phyloP scores from a whole-genome alignment of 2,113 vertebrate species.

The Leucoraja erinaceus region DNA sequence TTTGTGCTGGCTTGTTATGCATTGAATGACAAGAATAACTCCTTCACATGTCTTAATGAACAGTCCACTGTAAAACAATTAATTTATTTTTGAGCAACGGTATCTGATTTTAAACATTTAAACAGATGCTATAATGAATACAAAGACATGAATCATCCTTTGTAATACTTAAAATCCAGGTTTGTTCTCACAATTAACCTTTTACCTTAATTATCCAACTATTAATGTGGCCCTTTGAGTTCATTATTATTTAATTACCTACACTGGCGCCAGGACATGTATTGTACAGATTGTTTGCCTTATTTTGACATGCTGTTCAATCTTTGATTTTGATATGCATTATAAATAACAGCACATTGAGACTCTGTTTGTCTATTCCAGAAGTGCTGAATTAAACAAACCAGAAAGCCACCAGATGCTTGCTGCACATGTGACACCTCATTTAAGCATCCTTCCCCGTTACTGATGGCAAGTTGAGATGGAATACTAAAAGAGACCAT shows the following conservation, averaged over 20 bases:
- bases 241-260: conserved; percentile 36
- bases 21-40: neutral
- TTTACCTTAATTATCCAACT: conserved; percentile 12
- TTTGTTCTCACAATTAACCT: neutral
- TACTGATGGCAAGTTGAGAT: conserved; percentile 29
- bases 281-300: conserved; percentile 33
- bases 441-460: conserved; percentile 22
- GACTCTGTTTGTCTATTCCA: conserved; percentile 32
- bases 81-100: neutral
- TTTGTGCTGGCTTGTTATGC: neutral
- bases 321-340: conserved; percentile 33
- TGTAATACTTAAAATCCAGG: neutral
- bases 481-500: conserved; percentile 35
- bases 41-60: neutral
- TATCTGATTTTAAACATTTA: neutral
- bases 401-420: conserved; percentile 31
- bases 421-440: conserved; percentile 18
- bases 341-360: conserved; percentile 25
- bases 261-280: neutral
- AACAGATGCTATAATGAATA: neutral
- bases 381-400: conserved; percentile 31
- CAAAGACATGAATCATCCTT: neutral
- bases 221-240: conserved; percentile 25
- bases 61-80: neutral
- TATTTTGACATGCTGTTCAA: conserved; percentile 32